Percentiles rank a stretch among this genome's conserved stretches.
phyloP scores from a whole-genome alignment of 2,888 invertebrate species.

The Cecidostiba fungosa region DNA sequence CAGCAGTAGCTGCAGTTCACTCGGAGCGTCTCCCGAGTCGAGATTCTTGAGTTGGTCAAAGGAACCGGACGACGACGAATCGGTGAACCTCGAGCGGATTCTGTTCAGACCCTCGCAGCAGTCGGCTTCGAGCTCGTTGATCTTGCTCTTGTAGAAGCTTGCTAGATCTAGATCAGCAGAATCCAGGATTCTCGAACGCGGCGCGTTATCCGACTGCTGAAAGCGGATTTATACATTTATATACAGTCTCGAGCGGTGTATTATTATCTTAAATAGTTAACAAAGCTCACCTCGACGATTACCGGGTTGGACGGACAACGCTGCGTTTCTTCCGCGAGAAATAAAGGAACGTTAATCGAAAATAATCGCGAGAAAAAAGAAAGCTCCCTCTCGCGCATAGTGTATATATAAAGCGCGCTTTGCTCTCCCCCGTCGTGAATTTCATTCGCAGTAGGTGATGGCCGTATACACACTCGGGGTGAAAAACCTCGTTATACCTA shows the following conservation, averaged over 20 bases:
- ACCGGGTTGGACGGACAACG: not conserved
- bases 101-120: conserved; percentile 68
- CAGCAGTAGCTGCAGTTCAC: not conserved
- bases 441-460: not conserved
- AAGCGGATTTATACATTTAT: not conserved
- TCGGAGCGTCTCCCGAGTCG: not conserved
- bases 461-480: not conserved
- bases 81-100: conserved; percentile 68
- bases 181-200: not conserved
- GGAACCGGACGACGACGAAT: conserved; percentile 56
- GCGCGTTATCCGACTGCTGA: not conserved
- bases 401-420: not conserved
- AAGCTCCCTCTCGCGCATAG: too few species aligned
- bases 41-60: not conserved
- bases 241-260: not conserved
- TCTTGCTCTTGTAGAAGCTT: conserved; percentile 68
- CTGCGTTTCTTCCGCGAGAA: not conserved
- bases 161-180: conserved; percentile 40
- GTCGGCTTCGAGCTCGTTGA: conserved; percentile 68
- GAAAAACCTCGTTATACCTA: conserved; percentile 36
- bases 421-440: not conserved
- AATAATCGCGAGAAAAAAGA: not conserved
- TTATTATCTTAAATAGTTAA: too few species aligned
- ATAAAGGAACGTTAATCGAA: not conserved
- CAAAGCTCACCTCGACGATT: conserved; percentile 8